phyloP scores from a whole-genome alignment of 1,140 invertebrate genomes.

The Psix sp. region DNA sequence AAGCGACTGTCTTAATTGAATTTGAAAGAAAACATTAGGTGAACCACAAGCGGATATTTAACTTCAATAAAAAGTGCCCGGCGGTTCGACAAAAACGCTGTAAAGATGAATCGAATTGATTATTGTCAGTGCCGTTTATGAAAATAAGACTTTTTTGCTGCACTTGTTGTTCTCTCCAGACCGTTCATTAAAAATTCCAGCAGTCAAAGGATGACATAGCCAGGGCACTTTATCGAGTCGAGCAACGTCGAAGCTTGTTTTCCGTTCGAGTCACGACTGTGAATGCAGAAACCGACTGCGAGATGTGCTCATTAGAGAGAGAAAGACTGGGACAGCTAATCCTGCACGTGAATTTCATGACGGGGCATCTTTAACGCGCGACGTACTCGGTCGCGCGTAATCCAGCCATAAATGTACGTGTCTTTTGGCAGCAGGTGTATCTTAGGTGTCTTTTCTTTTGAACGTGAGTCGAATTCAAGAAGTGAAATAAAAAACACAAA shows the following conservation, averaged over 20 bases:
- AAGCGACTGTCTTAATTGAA: slow-evolving; percentile 34
- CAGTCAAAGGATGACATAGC: slow-evolving; percentile 37
- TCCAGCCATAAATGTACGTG: slow-evolving; percentile 50
- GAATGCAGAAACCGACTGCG: background rate
- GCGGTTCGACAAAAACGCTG: slow-evolving; percentile 10
- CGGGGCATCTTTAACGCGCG: slow-evolving; percentile 49
- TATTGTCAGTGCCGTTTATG: slow-evolving; percentile 41
- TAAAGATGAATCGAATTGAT: slow-evolving; percentile 42
- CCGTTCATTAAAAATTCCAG: slow-evolving; percentile 32
- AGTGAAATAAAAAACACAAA: slow-evolving; percentile 37
- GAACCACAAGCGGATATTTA: slow-evolving; percentile 28
- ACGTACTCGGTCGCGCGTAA: slow-evolving; percentile 44
- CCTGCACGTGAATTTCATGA: slow-evolving; percentile 55
- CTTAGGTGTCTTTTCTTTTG: slow-evolving; percentile 34
- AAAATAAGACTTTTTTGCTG: slow-evolving; percentile 36
- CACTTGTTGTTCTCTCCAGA: slow-evolving; percentile 4
- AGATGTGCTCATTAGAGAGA: slow-evolving; percentile 1
- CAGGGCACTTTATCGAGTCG: slow-evolving; percentile 21
- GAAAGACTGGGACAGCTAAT: slow-evolving; percentile 20
- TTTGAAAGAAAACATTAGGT: slow-evolving; percentile 42
- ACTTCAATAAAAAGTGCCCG: slow-evolving; percentile 30
- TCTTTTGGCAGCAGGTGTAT: slow-evolving; percentile 61
- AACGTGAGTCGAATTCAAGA: slow-evolving; percentile 60
- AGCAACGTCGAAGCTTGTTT: slow-evolving; percentile 21
- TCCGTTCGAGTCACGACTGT: slow-evolving; percentile 19